These are phyloP conservation scores for Parotia lawesii DNA, from an alignment of 2,113 vertebrate genomes.

Conservation along the genomic window DNA sequence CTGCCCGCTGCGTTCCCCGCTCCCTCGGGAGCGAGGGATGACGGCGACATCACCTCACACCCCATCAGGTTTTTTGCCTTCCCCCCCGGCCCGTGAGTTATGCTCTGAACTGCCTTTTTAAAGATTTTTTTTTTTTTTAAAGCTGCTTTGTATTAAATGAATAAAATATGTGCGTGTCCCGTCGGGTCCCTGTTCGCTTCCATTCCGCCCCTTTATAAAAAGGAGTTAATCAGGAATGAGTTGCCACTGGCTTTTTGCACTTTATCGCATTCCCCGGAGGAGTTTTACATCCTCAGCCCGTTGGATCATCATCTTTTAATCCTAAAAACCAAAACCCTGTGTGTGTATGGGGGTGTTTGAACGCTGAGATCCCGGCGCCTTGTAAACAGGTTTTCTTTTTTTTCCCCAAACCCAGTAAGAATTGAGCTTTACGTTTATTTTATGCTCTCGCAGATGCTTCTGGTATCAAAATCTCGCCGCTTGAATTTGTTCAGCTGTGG, in stretches of 20 bases:
- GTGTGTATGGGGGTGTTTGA: not conserved
- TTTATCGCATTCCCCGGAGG: not conserved
- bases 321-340: not conserved
- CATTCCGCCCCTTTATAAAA: not conserved
- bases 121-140: not conserved
- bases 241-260: slow-evolving; percentile 1
- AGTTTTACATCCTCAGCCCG: not conserved
- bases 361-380: not conserved
- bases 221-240: slow-evolving; percentile 4
- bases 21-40: not conserved
- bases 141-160: slow-evolving; percentile 62
- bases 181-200: slow-evolving; percentile 28
- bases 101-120: not conserved
- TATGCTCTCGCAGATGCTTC: not conserved
- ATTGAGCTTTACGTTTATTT: not conserved
- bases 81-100: not conserved
- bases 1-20: not conserved
- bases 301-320: not conserved
- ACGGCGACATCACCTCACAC: slow-evolving; percentile 54
- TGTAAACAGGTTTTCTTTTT: not conserved
- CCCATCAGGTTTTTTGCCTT: slow-evolving; percentile 3
- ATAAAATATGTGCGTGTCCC: slow-evolving; percentile 52
- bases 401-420: fast-evolving
- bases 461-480: not conserved
- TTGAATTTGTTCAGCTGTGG: not conserved